A percentile compares a stretch with the other conserved stretches of the same genome.
These are phyloP conservation scores for Cygnus atratus DNA, from an alignment of 2,113 vertebrate genomes.

Conservation along the genomic window DNA sequence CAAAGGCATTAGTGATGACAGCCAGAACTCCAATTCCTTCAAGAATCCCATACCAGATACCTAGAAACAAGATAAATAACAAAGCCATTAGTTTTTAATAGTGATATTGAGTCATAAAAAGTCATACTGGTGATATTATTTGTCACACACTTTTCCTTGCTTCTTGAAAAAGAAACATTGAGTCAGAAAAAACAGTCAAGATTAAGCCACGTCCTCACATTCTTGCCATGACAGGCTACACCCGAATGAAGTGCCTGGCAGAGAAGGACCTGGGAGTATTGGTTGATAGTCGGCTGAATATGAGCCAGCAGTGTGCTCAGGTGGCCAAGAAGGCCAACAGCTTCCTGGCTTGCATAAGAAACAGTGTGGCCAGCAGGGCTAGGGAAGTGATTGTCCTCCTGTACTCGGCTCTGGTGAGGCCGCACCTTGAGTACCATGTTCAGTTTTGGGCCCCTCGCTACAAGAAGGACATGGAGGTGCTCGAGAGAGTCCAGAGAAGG, in stretches of 20 bases:
- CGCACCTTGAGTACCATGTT: too few species aligned
- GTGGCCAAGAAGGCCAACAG: too few species aligned
- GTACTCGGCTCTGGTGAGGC: too few species aligned
- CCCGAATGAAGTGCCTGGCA: background rate
- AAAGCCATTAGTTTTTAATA: background rate
- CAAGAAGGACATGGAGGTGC: too few species aligned
- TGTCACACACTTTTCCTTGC: background rate
- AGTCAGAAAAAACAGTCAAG: background rate
- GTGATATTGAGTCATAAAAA: background rate
- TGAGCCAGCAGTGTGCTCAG: too few species aligned
- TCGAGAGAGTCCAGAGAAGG: too few species aligned
- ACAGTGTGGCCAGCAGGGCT: too few species aligned
- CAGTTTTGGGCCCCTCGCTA: too few species aligned
- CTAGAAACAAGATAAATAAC: constrained; percentile 68
- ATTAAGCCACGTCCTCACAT: background rate
- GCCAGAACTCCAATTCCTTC: constrained; percentile 97
- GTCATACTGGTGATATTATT: background rate
- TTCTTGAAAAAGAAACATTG: background rate
- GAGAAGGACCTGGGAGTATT: too few species aligned
- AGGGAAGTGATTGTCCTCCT: too few species aligned
- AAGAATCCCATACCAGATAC: constrained; percentile 98
- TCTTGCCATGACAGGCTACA: background rate
- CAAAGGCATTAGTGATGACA: constrained; percentile 98
- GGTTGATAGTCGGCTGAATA: too few species aligned
- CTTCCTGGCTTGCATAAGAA: too few species aligned